Base-by-base conservation (phyloP, 2,113 vertebrate species). In the Tachysurus fulvidraco region DNA sequence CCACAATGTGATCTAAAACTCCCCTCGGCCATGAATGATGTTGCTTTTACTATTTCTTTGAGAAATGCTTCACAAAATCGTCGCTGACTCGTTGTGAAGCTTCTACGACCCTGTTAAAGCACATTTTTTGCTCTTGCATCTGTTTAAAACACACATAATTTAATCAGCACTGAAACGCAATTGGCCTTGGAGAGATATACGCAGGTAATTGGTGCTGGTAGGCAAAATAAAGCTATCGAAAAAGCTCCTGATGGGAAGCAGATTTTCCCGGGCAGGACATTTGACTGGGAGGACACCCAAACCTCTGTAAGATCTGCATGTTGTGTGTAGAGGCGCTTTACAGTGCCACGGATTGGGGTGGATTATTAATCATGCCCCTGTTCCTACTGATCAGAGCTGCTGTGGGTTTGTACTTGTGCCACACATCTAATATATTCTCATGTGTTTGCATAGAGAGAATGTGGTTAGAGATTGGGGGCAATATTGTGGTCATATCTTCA, bases 151-250 rank as follows among this genome's bases (percentile, higher is more conserved):
- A 78, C 4, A 82, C 76, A 69, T 59, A 89, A 89, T 90, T 83
- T 90, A 88, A 92, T 93, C 92, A 89, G 79, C 19, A 81, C 80
- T 73, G 89, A 46, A 28, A 81, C 84, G 84, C 90, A 93, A 92
- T 91, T 92, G 91, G 88, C 85, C 89, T 88, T 52, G 64, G 88
- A 91, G 54, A 88, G 92, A 93, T 93, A 91, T 85, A n/a, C 44
- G 19, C 87, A 88, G 81, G 89, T 89, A 11, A 23, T 91, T 90
- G 88, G 87, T 87, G 44, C 67, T n/a, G 1, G 86, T 88, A 64
- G 60, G 88, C 85, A 62, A 46, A 91, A 87, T 89, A 86, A 64
- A n/a, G 83, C 91, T 91, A 89, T 92, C 83, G 16, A 81, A 19
- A 73, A 25, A 83, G 30, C 21, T 64, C 80, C 81, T 91, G 92